Evolutionary conservation across 2,113 vertebrate species (phyloP), one percentile per base, ranked within the genome.

Genomic region (Prunella fulvescens): DNA sequence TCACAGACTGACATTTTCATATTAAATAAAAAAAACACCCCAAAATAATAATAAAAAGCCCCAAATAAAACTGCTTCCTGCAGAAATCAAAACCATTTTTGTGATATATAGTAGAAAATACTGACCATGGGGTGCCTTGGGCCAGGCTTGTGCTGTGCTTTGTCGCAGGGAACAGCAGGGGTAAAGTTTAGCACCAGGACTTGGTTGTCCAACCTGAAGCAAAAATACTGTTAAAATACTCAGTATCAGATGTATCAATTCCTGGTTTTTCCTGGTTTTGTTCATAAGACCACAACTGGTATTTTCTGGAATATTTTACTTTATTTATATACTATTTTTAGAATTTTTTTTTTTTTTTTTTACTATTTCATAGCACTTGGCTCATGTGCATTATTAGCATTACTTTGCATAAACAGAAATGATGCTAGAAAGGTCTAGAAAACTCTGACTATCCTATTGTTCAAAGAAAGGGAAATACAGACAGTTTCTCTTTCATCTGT

Each of bases 201-300:
- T 97, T 69, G 85, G 39, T 20, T 97, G 95, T 67, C 98, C 98
- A 54, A 97, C 85, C 98, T 98, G 85, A 57, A 96, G 53, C 64
- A 77, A 79, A 94, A 89, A 51, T 31, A 82, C 35, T 29, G 5
- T 88, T 95, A 73, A 96, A 94, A 92, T n/a, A 19, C 12, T 80
- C 57, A 66, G 28, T n/a, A 78, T 47, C 28, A 81, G 33, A 47
- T 19, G 4, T 33, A 66, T 28, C 14, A 51, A 35, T 39, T 37
- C 6, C 18, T 64, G 2, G 0, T 64, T 74, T 58, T 58, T 35
- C 26, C 26, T n/a, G 17, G 7, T 71, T 78, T 71, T 15, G 0
- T 31, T 73, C 3, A 0, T 10, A 69, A 61, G 53, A 72, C 8
- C 23, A 28, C 3, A 51, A 37, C 8, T n/a, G 79, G 12, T 28